Percentiles rank a stretch among this genome's conserved stretches.
Conservation (phyloP, 2,797 vertebrate genomes). For the Rhynchonycteris naso region DNA sequence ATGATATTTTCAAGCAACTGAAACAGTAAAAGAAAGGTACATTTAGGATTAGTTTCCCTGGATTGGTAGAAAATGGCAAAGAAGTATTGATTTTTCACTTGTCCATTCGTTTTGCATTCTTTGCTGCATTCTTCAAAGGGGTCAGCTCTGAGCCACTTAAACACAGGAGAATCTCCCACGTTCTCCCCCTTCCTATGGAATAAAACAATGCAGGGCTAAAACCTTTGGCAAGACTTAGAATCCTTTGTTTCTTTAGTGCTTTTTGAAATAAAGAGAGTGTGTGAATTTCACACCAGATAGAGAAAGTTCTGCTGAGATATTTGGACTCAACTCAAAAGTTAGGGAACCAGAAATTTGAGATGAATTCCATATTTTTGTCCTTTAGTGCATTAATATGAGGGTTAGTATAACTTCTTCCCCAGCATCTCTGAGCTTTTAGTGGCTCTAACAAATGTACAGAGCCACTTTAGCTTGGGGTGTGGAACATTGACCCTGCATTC, state of each 20-base stretch:
- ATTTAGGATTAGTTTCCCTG: not conserved
- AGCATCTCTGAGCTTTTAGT: not conserved
- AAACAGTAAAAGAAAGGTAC: conserved; percentile 11
- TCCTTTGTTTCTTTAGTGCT: conserved; percentile 56
- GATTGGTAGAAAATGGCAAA: conserved; percentile 41
- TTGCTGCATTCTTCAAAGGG: conserved; percentile 65
- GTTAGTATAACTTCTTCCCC: not conserved
- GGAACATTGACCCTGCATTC: rapidly evolving
- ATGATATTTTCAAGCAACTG: not conserved
- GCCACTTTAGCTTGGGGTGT: not conserved
- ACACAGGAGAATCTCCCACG: conserved; percentile 36
- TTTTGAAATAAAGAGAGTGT: conserved; percentile 32
- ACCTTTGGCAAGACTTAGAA: not conserved
- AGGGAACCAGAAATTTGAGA: not conserved
- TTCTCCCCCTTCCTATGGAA: conserved; percentile 45
- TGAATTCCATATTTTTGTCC: not conserved
- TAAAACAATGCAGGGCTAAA: conserved; percentile 47
- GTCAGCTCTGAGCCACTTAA: conserved; percentile 62
- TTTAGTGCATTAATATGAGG: not conserved
- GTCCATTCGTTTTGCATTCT: conserved; percentile 67
- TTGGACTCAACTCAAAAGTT: not conserved
- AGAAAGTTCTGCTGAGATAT: not conserved
- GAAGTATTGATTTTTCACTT: conserved; percentile 69
- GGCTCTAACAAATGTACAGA: not conserved
- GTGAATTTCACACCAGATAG: not conserved